Base-by-base conservation (phyloP, 2,797 vertebrate genomes). In the Pseudomugil tenellus region DNA sequence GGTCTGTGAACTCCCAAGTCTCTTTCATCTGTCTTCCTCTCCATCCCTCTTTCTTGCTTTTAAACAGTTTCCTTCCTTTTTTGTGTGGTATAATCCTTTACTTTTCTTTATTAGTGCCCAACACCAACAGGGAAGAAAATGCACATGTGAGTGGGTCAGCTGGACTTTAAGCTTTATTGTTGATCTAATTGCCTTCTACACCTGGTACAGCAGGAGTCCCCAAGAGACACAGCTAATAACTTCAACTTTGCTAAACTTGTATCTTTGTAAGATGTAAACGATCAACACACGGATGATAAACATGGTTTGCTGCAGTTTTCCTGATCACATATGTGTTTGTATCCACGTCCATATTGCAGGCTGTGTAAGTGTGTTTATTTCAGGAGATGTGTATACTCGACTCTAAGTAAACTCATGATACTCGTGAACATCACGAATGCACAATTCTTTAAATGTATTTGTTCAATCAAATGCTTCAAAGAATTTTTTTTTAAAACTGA, bases 1-100 rank as follows among this genome's bases (percentile, higher is more conserved):
- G 74, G 66, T 83, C 80, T 78, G 74, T 57, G 67, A 68, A 70
- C 79, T 69, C 73, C 63, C 70, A 71, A 49, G 75, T 81, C 70
- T 73, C 66, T 79, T 70, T 76, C 49, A 80, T 84, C 79, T 83
- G 2, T 58, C 70, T 62, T 63, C 51, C 58, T 70, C 73, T 67
- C 55, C 59, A 14, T 72, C 49, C 34, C 35, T 68, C 28, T 58
- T 58, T 74, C 54, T 16, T 63, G 56, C 54, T 61, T 58, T 73
- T 13, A 11, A 61, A 3, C 49, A 46, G 34, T 58, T 71, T 66
- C 59, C 35, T 34, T 26, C 46, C 25, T 21, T 53, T 28, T 67
- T 54, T 46, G 12, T 25, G 16, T 34, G n/a, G 3, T 28, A 11
- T 74, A 54, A 84, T 72, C 79, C 39, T 49, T 25, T 21, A 21